Evolutionary conservation across 2,113 vertebrate genomes (phyloP).

Genomic region (Artemisiospiza belli): DNA sequence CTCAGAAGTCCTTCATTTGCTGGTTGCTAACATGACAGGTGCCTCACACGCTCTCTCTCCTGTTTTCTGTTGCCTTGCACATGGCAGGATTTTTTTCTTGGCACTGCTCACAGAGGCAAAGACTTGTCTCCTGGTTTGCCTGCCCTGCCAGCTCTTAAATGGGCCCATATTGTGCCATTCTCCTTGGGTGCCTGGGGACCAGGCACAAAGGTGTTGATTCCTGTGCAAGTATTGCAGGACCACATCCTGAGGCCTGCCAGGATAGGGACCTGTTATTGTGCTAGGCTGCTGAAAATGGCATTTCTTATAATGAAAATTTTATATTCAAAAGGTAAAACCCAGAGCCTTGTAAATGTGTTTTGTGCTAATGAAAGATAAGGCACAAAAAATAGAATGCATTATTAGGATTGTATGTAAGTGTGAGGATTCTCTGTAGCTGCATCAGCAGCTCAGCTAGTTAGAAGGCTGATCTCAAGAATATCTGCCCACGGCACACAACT

Average conservation of each 20-base stretch:
- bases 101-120: rapidly evolving
- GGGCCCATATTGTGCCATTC: not conserved
- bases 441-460: not conserved
- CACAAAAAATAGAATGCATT: not conserved
- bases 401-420: not conserved
- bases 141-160: not conserved
- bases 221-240: not conserved
- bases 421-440: not conserved
- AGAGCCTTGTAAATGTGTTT: not conserved
- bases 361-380: not conserved
- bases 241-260: not conserved
- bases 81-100: not conserved
- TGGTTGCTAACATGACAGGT: not conserved
- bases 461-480: not conserved
- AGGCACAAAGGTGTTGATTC: not conserved
- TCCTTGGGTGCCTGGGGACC: not conserved
- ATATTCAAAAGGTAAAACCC: not conserved
- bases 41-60: not conserved
- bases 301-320: not conserved
- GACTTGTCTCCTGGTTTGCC: not conserved
- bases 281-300: not conserved
- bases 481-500: not conserved
- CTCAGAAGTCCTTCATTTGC: not conserved
- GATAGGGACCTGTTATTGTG: not conserved
- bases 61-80: not conserved